phyloP scores from a whole-genome alignment of 2,113 vertebrate genomes.

The Nansenia antarctica region DNA sequence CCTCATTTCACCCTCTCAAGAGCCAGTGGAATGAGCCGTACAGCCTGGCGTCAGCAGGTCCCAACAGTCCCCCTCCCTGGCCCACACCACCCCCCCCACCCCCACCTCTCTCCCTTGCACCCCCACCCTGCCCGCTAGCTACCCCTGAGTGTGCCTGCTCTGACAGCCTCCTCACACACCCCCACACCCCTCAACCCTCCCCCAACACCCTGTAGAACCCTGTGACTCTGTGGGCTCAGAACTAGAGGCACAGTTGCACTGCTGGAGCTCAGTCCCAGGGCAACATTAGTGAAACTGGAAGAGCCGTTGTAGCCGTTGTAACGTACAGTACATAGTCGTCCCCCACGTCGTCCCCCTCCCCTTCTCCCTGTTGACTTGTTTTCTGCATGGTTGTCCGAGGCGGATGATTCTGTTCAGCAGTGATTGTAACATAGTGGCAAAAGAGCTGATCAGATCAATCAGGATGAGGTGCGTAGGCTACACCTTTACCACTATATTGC shows the following conservation, averaged over 20 bases:
- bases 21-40: neutral
- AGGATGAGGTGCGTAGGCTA: conserved; percentile 46
- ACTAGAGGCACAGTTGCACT: conserved; percentile 6
- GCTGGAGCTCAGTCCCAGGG: conserved; percentile 25
- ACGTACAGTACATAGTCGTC: conserved; percentile 46
- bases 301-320: conserved; percentile 39
- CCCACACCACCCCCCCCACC: neutral
- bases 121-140: neutral
- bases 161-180: neutral
- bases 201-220: neutral
- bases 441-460: conserved; percentile 19
- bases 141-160: neutral
- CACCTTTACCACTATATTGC: too few relatives aligned
- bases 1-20: conserved; percentile 12
- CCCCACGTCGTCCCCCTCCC: conserved; percentile 31
- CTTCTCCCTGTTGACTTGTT: conserved; percentile 33
- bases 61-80: too few relatives aligned
- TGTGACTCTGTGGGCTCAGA: neutral
- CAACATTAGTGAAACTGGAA: conserved; percentile 49
- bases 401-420: conserved; percentile 28
- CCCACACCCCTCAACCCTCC: neutral
- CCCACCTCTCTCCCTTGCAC: neutral
- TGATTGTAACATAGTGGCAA: conserved; percentile 35
- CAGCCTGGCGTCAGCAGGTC: too few relatives aligned
- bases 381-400: conserved; percentile 52